Evolutionary conservation across 2,888 invertebrate species (phyloP), one percentile per base, ranked within the genome.

Genomic region (Tenthredo mesomela): DNA sequence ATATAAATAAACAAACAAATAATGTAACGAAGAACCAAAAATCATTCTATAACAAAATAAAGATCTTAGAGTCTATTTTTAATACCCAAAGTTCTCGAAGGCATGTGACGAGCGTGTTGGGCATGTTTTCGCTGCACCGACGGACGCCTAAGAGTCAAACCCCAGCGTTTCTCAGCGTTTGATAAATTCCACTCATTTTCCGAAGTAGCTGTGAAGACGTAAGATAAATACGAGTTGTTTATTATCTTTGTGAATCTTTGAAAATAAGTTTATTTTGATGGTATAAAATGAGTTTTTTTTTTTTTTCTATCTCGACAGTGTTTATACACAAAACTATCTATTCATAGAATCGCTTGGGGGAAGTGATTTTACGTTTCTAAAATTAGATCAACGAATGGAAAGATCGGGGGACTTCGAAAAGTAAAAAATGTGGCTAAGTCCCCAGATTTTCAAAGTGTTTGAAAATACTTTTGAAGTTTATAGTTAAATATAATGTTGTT

Each of bases 21-120:
- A 61, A n/a, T 43, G 15, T 65, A 54, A 7, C 37, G 2, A 37
- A 7, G 6, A 37, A 37, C 25, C 29, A 10, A n/a, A 40, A 25
- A 10, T 21, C 25, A 61, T 25, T 2, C 61, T 25, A 29, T 0
- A 15, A 18, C 0, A 33, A 29, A 65, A 29, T 65, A 29, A 37
- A 43, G 65, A 75, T 84, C 10, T 54, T 7, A 58, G 21, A 84
- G 21, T 37, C 54, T 12, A 21, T 37, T 25, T 25, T 85, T 82
- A 10, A 84, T 47, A 54, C 73, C 65, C n/a, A 85, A 54, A 7
- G 86, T 86, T 82, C 89, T 86, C 6, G 88, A 88, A n/a, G 88
- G 88, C 73, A 89, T 85, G 83, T 88, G 86, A 21, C 86, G 87
- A 15, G 88, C 86, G 70, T 88, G 88, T 84, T 87, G 85, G 1